phyloP scores from a whole-genome alignment of 2,888 invertebrate genomes.

The Ophioninae sp. region DNA sequence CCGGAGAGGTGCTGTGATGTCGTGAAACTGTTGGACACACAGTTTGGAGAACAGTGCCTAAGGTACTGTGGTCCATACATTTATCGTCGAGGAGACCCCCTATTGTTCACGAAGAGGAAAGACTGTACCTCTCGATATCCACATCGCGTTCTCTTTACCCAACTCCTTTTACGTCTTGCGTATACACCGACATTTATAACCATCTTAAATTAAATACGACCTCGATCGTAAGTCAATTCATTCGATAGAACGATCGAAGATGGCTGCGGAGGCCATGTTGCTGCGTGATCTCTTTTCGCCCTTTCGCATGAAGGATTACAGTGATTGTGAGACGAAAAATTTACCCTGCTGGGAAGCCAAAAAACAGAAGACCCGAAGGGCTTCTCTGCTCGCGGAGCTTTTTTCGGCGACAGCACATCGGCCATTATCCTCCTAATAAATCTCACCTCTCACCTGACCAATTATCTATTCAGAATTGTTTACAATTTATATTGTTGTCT shows the following conservation, averaged over 20 bases:
- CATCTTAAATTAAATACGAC: constrained; percentile 75
- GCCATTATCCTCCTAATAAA: neutral
- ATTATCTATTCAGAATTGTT: neutral
- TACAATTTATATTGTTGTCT: neutral
- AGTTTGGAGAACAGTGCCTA: constrained; percentile 46
- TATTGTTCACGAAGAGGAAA: constrained; percentile 43
- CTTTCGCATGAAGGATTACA: constrained; percentile 39
- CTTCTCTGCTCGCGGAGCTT: constrained; percentile 36
- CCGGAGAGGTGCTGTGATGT: constrained; percentile 54
- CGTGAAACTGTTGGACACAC: constrained; percentile 45
- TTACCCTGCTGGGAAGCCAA: constrained; percentile 48
- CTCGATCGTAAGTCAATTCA: constrained; percentile 68
- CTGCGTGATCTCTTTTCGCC: constrained; percentile 35
- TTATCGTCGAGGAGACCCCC: constrained; percentile 35
- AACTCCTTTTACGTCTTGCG: constrained; percentile 58
- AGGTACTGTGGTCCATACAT: constrained; percentile 45
- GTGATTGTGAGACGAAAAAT: constrained; percentile 48
- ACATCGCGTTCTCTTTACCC: constrained; percentile 22
- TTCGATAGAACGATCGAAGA: constrained; percentile 42
- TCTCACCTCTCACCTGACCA: neutral
- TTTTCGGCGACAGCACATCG: constrained; percentile 9
- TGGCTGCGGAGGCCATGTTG: constrained; percentile 39
- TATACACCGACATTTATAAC: constrained; percentile 75
- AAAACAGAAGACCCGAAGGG: constrained; percentile 28
- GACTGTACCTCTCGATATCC: constrained; percentile 31